phyloP scores from a whole-genome alignment of 2,888 invertebrate genomes.

The Pilophorus perplexus region DNA sequence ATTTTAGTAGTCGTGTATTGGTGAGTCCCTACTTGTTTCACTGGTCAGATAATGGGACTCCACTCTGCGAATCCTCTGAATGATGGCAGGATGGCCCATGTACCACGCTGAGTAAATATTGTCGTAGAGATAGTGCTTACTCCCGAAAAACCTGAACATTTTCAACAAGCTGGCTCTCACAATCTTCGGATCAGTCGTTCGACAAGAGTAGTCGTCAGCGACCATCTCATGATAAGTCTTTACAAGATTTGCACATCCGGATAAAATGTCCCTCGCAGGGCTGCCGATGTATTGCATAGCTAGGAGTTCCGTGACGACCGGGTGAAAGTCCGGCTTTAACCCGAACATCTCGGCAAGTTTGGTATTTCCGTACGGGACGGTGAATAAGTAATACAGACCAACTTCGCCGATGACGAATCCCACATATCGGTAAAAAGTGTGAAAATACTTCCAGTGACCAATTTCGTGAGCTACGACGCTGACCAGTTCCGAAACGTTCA shows the following conservation, averaged over 20 bases:
- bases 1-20: too few relatives aligned
- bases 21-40: too few relatives aligned
- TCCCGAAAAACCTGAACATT: not conserved
- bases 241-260: not conserved
- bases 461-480: constrained; percentile 33
- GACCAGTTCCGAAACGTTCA: not conserved
- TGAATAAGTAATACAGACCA: constrained; percentile 5
- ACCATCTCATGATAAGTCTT: not conserved
- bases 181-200: not conserved
- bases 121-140: constrained; percentile 5
- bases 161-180: not conserved
- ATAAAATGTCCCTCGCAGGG: not conserved
- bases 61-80: too few relatives aligned
- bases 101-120: constrained; percentile 21
- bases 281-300: constrained; percentile 12
- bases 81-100: too few relatives aligned
- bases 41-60: too few relatives aligned
- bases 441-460: constrained; percentile 23
- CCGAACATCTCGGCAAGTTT: not conserved
- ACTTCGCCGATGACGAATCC: not conserved
- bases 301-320: constrained; percentile 10
- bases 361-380: constrained; percentile 1
- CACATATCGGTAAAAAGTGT: not conserved
- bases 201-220: constrained; percentile 14
- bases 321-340: not conserved